Evolutionary conservation across 2,113 vertebrate species (phyloP).

Genomic region (Chloropsis hardwickii): DNA sequence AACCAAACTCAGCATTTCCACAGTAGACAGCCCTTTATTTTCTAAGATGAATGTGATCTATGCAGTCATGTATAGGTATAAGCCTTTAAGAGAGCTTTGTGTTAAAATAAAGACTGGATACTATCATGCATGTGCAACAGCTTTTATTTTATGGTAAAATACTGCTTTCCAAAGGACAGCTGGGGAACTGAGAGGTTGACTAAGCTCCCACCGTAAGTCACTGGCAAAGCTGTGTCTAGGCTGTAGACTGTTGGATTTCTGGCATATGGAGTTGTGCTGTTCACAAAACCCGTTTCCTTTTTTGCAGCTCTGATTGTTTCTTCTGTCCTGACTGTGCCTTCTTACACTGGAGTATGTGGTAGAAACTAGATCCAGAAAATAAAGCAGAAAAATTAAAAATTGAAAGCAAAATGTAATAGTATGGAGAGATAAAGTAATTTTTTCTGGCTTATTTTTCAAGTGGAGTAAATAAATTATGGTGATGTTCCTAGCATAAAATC

Average conservation of each 20-base stretch:
- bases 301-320: background rate
- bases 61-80: background rate
- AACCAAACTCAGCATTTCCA: background rate
- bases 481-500: background rate
- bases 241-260: background rate
- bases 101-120: background rate
- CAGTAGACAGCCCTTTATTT: background rate
- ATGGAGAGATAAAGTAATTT: background rate
- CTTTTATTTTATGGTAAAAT: background rate
- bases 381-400: background rate
- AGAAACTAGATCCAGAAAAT: background rate
- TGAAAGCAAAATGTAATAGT: background rate
- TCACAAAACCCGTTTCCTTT: background rate
- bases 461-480: background rate
- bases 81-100: background rate
- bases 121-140: fast-evolving
- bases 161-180: background rate
- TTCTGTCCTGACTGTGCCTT: background rate
- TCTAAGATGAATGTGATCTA: background rate
- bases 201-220: background rate
- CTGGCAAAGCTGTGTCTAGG: background rate
- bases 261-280: background rate
- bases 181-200: background rate
- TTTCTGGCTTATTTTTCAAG: background rate
- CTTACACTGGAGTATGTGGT: background rate